Evolutionary conservation across 2,797 vertebrate species (phyloP).

Genomic region (Vespertilio murinus): DNA sequence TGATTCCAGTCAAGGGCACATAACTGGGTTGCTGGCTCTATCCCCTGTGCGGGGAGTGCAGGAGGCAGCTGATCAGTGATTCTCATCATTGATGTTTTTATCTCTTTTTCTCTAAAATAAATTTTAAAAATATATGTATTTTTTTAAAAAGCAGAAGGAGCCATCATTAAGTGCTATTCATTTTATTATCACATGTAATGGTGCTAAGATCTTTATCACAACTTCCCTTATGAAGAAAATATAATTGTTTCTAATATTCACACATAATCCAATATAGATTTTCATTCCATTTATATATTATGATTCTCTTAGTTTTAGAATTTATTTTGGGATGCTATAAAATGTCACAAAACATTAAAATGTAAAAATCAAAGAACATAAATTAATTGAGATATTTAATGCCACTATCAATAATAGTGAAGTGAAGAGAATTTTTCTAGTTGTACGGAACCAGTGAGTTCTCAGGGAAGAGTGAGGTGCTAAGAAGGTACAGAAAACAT

Average conservation of each 20-base stretch:
- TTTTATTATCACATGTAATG: slow-evolving; percentile 18
- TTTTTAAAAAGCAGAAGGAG: neutral
- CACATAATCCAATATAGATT: neutral
- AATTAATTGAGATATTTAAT: neutral
- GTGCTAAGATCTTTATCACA: neutral
- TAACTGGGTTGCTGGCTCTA: too few relatives aligned
- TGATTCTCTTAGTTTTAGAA: neutral
- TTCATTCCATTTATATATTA: neutral
- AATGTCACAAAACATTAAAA: neutral
- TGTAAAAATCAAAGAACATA: neutral
- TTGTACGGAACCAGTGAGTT: neutral
- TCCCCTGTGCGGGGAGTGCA: too few relatives aligned
- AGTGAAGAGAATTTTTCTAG: neutral
- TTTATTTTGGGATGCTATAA: neutral
- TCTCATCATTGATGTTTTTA: too few relatives aligned
- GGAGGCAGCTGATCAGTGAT: too few relatives aligned
- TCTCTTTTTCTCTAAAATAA: too few relatives aligned
- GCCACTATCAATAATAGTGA: neutral
- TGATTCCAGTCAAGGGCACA: too few relatives aligned
- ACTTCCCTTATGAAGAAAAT: neutral
- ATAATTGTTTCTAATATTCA: neutral
- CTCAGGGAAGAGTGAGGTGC: neutral
- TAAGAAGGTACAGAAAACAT: neutral
- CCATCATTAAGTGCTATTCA: neutral
- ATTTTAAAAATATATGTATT: too few relatives aligned